Conservation (phyloP, 64 coral and sea anemone genomes). For the Porites australiensis region DNA sequence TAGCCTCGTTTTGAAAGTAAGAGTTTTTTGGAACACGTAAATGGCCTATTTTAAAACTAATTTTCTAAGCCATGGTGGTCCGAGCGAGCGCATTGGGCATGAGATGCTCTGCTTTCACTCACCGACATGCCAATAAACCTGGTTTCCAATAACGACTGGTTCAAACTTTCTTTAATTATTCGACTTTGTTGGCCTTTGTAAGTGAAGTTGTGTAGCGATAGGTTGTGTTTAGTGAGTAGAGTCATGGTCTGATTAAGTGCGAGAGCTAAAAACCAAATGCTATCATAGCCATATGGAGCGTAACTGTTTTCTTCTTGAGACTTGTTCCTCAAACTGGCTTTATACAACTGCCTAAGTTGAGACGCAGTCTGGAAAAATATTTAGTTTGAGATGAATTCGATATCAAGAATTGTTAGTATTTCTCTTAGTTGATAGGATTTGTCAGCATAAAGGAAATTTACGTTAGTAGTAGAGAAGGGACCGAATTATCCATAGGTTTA, state of each 20-base stretch:
- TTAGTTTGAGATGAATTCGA: too few species aligned
- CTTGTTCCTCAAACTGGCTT: slow-evolving; percentile 1
- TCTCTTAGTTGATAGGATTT: too few species aligned
- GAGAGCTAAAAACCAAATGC: slow-evolving; percentile 54
- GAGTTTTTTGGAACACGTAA: too few species aligned
- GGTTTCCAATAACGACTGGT: not conserved
- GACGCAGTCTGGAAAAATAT: slow-evolving; percentile 24
- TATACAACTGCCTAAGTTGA: slow-evolving; percentile 31
- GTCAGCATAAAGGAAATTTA: too few species aligned
- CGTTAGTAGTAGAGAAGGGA: too few species aligned
- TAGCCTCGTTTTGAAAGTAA: too few species aligned
- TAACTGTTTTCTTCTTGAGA: slow-evolving; percentile 28
- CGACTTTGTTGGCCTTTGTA: slow-evolving; percentile 6
- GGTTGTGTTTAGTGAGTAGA: not conserved
- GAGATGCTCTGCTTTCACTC: not conserved
- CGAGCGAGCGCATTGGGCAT: too few species aligned
- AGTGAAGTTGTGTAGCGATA: slow-evolving; percentile 2
- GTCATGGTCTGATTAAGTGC: slow-evolving; percentile 49
- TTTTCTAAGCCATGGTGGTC: too few species aligned
- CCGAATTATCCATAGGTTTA: too few species aligned
- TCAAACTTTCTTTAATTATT: not conserved
- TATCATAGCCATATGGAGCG: slow-evolving; percentile 68
- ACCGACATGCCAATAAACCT: slow-evolving; percentile 47
- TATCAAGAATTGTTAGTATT: too few species aligned
- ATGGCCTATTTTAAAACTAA: too few species aligned